Conservation (phyloP, 2,888 invertebrate genomes). For the Phragmatobia fuliginosa region DNA sequence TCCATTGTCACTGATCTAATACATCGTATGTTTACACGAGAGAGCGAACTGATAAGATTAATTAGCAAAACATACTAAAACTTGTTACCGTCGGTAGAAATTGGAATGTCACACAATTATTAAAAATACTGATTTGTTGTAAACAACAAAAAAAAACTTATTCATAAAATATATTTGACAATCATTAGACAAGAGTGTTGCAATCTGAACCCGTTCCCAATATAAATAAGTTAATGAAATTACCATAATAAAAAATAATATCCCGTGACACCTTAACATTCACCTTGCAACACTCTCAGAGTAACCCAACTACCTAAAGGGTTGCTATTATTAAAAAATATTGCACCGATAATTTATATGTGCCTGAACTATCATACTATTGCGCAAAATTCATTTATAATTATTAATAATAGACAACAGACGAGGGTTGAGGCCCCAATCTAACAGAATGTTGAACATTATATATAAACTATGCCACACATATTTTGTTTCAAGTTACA, state of each 20-base stretch:
- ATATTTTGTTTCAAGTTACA: conserved; percentile 63
- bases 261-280: conserved; percentile 60
- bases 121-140: conserved; percentile 86
- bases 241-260: conserved; percentile 53
- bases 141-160: conserved; percentile 76
- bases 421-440: conserved; percentile 59
- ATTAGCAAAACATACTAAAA: conserved; percentile 66
- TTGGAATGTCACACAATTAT: conserved; percentile 86
- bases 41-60: conserved; percentile 68
- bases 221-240: conserved; percentile 61
- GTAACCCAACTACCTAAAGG: conserved; percentile 62
- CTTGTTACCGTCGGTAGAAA: conserved; percentile 68
- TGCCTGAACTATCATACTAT: conserved; percentile 65
- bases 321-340: conserved; percentile 69
- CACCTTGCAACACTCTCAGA: conserved; percentile 76
- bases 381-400: conserved; percentile 63
- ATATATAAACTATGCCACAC: conserved; percentile 53
- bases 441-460: conserved; percentile 61
- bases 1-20: conserved; percentile 37
- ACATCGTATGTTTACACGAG: conserved; percentile 54
- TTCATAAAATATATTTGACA: conserved; percentile 73
- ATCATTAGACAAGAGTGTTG: conserved; percentile 70
- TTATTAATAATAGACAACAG: conserved; percentile 78
- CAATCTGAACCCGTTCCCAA: conserved; percentile 66
- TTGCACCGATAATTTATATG: conserved; percentile 76